Evolutionary conservation across 2,797 vertebrate genomes (phyloP), one percentile per base, ranked within the genome.

Genomic region (Enteromius paludinosus): DNA sequence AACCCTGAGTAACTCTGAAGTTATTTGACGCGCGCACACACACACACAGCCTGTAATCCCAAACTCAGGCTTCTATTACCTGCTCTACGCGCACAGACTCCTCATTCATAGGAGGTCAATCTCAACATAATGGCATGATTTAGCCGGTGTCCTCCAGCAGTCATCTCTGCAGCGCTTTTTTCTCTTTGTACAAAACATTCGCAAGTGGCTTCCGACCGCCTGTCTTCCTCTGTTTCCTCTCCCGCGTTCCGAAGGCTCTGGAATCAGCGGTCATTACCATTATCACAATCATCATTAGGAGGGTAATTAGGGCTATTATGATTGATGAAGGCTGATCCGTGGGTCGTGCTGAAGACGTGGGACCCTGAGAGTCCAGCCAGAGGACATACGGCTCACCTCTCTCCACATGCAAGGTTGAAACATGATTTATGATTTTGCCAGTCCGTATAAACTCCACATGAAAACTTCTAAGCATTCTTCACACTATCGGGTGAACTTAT

Each of bases 221-320:
- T 78, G 66, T 56, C 82, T 66, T 66, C 33, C 41, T 74, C 78
- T 0, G 70, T 78, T 77, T 72, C 72, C 83, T 56, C 61, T 47
- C 23, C 75, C 17, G 69, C 74, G 64, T 68, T 83, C 49, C 88
- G 83, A 73, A 73, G 89, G 85, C 89, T 89, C 78, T 54, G 64
- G 35, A 88, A 92, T 88, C 85, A 80, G 72, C 74, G 41, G 85
- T 88, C 85, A 93, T 93, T 86, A 92, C 89, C 90, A 92, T 94
- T 92, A 91, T 91, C 84, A 83, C 84, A 83, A 83, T 91, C 88
- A 91, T 92, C 87, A 92, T 80, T 90, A 90, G 86, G 78, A 66
- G 59, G 70, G 79, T 83, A 81, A 87, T 87, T 84, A 84, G 79
- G 81, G 92, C 81, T 45, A 87, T 91, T 91, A 87, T 90, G 86